A percentile compares a stretch with the other conserved stretches of the same genome.
These are phyloP conservation scores for Otus sunia DNA, from an alignment of 2,113 vertebrate species.

Conservation along the genomic window DNA sequence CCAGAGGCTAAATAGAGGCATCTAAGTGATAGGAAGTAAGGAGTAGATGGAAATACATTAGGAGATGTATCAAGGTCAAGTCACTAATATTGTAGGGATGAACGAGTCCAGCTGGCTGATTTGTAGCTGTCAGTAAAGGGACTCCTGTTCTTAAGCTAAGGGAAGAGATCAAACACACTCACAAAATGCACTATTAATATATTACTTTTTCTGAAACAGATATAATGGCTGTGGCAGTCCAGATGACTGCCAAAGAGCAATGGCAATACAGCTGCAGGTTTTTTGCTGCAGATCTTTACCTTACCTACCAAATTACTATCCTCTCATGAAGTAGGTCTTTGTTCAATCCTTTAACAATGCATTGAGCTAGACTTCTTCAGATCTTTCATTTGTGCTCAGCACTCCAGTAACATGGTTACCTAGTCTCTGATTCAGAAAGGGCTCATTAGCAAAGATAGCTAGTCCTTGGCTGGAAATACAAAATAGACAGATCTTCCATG, in stretches of 20 bases:
- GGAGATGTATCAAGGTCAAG: constrained; percentile 54
- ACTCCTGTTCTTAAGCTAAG: not conserved
- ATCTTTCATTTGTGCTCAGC: not conserved
- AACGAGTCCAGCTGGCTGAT: not conserved
- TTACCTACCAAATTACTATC: not conserved
- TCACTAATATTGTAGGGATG: not conserved
- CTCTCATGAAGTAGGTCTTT: not conserved
- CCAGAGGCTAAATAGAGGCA: constrained; percentile 18
- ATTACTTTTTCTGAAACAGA: not conserved
- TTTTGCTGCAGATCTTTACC: not conserved
- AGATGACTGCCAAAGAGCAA: not conserved
- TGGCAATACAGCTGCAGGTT: not conserved
- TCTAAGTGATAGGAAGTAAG: constrained; percentile 46
- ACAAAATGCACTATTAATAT: not conserved
- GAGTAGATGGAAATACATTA: constrained; percentile 35
- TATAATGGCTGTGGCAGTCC: not conserved
- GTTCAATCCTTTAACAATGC: not conserved
- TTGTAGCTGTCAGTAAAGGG: not conserved
- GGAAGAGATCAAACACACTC: not conserved
- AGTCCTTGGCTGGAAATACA: not conserved
- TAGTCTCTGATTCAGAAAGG: not conserved
- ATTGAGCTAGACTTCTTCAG: not conserved
- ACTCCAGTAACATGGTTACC: not conserved
- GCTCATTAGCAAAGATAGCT: not conserved
- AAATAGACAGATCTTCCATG: not conserved